Evolutionary conservation across 2,888 invertebrate species (phyloP).

Genomic region (Odontocerum albicorne): DNA sequence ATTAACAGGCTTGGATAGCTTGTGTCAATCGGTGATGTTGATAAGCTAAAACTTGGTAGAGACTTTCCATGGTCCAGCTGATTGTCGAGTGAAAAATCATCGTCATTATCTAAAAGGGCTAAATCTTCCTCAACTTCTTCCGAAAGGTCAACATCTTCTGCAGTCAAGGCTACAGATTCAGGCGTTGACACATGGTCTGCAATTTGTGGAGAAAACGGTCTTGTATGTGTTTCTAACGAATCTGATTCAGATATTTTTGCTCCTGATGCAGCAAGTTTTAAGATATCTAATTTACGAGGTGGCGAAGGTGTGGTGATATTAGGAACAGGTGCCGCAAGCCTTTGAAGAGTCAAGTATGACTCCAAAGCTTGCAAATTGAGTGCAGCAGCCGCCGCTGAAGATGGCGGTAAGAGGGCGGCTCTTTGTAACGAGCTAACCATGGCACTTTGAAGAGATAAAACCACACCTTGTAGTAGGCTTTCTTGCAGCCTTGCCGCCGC

Average conservation of each 20-base stretch:
- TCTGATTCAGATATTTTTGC: slow-evolving; percentile 56
- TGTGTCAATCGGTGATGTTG: slow-evolving; percentile 64
- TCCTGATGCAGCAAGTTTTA: slow-evolving; percentile 63
- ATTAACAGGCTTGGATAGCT: slow-evolving; percentile 71
- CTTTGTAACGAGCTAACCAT: slow-evolving; percentile 84
- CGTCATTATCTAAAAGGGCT: slow-evolving; percentile 74
- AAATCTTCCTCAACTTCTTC: slow-evolving; percentile 76
- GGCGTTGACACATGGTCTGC: slow-evolving; percentile 56
- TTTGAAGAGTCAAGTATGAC: slow-evolving; percentile 81
- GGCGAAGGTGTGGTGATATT: slow-evolving; percentile 46
- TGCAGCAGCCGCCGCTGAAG: slow-evolving; percentile 83
- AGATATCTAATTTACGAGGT: slow-evolving; percentile 65
- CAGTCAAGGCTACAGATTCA: slow-evolving; percentile 52
- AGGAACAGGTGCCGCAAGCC: slow-evolving; percentile 71
- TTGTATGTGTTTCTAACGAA: slow-evolving; percentile 46
- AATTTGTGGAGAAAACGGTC: slow-evolving; percentile 52
- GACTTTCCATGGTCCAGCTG: slow-evolving; percentile 52
- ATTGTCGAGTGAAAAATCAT: slow-evolving; percentile 65
- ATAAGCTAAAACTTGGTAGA: slow-evolving; percentile 48
- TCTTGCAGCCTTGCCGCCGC: slow-evolving; percentile 57
- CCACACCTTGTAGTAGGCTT: slow-evolving; percentile 72
- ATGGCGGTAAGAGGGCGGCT: slow-evolving; percentile 78
- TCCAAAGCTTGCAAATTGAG: slow-evolving; percentile 83
- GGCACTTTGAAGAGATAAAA: slow-evolving; percentile 79
- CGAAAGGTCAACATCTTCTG: slow-evolving; percentile 67